Evolutionary conservation across 1,140 invertebrate species (phyloP).

Genomic region (Frieseomelitta varia): DNA sequence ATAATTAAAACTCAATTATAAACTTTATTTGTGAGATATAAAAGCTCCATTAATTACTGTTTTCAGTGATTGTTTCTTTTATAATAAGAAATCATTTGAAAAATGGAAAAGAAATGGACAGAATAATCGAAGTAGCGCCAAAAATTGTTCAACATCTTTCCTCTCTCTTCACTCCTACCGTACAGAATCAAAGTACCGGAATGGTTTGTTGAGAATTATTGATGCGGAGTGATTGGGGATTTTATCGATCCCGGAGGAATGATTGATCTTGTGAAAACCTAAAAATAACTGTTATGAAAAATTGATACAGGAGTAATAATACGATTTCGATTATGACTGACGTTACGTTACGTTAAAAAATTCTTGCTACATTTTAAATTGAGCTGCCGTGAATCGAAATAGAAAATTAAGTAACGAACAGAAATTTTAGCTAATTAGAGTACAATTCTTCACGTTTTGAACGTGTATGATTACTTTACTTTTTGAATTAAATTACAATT

Average conservation of each 20-base stretch:
- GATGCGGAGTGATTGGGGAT: background rate
- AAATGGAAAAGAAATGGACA: background rate
- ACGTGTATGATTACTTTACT: too few species aligned
- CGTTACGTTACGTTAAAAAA: background rate
- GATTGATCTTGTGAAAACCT: background rate
- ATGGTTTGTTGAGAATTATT: constrained; percentile 3
- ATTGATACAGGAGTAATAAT: background rate
- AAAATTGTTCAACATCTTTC: background rate
- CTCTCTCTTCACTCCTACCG: background rate
- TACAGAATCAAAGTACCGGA: background rate
- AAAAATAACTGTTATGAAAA: background rate
- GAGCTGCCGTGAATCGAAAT: background rate
- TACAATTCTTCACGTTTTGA: too few species aligned
- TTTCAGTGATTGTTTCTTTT: background rate
- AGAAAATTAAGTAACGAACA: background rate
- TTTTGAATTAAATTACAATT: too few species aligned
- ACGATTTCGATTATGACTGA: background rate
- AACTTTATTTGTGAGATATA: too few species aligned
- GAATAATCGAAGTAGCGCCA: background rate
- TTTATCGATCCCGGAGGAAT: background rate
- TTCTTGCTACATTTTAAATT: background rate
- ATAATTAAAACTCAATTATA: background rate
- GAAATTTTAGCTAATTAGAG: background rate
- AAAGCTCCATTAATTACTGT: background rate
- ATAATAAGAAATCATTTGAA: background rate